Percentiles rank a stretch among this genome's conserved stretches.
phyloP scores from a whole-genome alignment of 2,888 invertebrate genomes.

The Agriopis aurantiaria region DNA sequence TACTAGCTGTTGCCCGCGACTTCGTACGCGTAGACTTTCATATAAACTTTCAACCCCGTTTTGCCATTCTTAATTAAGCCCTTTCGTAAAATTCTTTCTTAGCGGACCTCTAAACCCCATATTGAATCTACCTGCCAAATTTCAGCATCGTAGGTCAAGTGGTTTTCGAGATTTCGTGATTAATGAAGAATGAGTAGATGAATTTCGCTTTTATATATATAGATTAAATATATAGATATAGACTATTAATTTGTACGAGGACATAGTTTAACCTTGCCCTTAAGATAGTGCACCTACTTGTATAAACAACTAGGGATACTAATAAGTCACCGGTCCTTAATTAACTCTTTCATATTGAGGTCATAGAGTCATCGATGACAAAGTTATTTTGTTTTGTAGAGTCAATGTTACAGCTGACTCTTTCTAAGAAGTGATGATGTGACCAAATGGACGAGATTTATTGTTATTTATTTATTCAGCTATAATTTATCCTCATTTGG shows the following conservation, averaged over 20 bases:
- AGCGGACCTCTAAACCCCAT: too few relatives aligned
- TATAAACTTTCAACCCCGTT: too few relatives aligned
- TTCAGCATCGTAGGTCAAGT: too few relatives aligned
- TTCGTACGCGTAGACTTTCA: too few relatives aligned
- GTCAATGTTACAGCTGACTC: neutral
- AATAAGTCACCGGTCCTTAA: neutral
- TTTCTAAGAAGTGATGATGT: conserved; percentile 11
- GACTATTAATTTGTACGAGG: neutral
- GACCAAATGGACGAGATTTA: neutral
- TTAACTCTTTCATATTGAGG: conserved; percentile 3
- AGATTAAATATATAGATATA: too few relatives aligned
- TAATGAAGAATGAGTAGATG: too few relatives aligned
- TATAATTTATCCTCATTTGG: neutral
- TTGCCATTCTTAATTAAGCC: too few relatives aligned
- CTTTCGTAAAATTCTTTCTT: too few relatives aligned
- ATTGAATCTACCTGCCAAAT: too few relatives aligned
- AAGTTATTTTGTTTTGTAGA: conserved; percentile 11
- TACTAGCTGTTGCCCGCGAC: too few relatives aligned
- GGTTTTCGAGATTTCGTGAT: too few relatives aligned
- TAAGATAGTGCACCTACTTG: neutral
- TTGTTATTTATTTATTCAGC: neutral
- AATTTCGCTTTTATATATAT: too few relatives aligned
- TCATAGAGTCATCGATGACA: conserved; percentile 22
- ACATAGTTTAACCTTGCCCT: conserved; percentile 6
- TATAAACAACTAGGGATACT: neutral